A percentile compares a stretch with the other conserved stretches of the same genome.
Evolutionary conservation across 2,888 invertebrate species (phyloP).

Genomic region (Empis livida): DNA sequence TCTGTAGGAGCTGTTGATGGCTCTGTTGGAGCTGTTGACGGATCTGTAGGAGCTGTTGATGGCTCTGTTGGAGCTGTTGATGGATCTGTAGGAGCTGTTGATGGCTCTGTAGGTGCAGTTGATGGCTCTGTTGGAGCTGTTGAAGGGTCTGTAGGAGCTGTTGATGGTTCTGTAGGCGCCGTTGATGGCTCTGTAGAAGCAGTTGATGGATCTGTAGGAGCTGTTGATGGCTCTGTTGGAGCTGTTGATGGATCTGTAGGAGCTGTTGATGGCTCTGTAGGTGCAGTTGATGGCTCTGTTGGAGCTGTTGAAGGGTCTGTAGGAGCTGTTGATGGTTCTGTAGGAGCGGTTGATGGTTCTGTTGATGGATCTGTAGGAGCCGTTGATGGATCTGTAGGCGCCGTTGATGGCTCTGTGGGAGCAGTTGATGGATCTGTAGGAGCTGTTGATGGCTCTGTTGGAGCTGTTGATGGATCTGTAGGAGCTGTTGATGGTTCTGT

Average conservation of each 20-base stretch:
- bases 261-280: not conserved
- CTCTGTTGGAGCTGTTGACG: not conserved
- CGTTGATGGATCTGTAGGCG: not conserved
- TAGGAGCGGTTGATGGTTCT: not conserved
- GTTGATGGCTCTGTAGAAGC: not conserved
- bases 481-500: not conserved
- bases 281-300: not conserved
- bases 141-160: not conserved
- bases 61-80: not conserved
- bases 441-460: not conserved
- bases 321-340: not conserved
- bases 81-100: not conserved
- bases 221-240: not conserved
- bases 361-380: not conserved
- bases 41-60: not conserved
- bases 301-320: not conserved
- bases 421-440: not conserved
- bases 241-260: not conserved
- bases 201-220: not conserved
- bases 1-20: not conserved
- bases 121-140: not conserved
- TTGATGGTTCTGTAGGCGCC: not conserved
- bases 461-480: not conserved
- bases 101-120: not conserved
- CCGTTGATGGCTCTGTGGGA: not conserved